Base-by-base conservation (phyloP, 2,113 vertebrate species). In the Podarcis raffonei region DNA sequence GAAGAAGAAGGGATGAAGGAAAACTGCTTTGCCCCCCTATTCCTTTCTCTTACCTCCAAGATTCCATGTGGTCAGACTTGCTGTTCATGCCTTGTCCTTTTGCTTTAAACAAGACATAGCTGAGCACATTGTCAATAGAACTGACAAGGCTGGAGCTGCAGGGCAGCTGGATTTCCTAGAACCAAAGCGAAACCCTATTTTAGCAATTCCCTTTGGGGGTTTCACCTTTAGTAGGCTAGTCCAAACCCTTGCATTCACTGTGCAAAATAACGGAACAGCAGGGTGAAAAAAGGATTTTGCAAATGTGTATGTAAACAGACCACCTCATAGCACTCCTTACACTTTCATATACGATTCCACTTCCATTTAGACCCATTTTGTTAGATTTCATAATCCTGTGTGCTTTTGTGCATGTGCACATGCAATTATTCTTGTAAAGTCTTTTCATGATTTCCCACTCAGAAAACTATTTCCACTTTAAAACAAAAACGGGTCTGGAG, bases 41-140 rank as follows among this genome's bases (percentile, higher is more conserved):
- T 88, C 39, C 16, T 39, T 95, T 94, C 65, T 94, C 89, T 93
- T 74, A 76, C 27, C 2, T 72, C 66, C 79, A 90, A 90, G 85
- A 87, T 74, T 65, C 37, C 81, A 57, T 57, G 16, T 75, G 75
- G 71, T n/a, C 59, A 88, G 74, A 90, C 92, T 87, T 89, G 83
- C 71, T 89, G 84, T 89, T 78, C 11, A 2, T 65, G 62, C 9
- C 1, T 84, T 84, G 32, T 91, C 77, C 59, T 18, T 94, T 93
- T 89, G 85, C 76, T 88, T 74, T 90, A 66, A 88, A 83, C 53
- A 37, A 32, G 20, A 87, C 59, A 0, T 5, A 91, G 53, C 37
- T 87, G 13, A 92, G 82, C 76, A 9, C 2, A 27, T 74, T 27
- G 22, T 87, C 90, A 86, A 65, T 86, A 90, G 81, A 74, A 37